These are phyloP conservation scores for Apus apus DNA, from an alignment of 2,113 vertebrate species.

Conservation along the genomic window DNA sequence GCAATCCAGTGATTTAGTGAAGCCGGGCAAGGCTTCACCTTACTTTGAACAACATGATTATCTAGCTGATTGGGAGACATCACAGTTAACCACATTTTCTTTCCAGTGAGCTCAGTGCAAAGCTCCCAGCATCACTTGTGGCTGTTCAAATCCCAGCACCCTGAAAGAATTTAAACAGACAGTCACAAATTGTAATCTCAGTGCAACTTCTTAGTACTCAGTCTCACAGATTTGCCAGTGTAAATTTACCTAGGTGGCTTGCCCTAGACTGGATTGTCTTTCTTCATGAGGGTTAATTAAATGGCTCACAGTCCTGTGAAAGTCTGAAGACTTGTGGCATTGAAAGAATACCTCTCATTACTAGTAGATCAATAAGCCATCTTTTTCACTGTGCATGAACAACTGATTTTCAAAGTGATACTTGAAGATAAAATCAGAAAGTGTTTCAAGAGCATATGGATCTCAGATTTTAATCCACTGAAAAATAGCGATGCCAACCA, in stretches of 20 bases:
- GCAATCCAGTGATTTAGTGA: neutral
- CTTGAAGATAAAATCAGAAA: neutral
- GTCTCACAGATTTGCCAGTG: neutral
- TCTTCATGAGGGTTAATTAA: neutral
- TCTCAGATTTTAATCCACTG: neutral
- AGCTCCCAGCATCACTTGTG: constrained; percentile 24
- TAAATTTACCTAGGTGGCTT: neutral
- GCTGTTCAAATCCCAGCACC: neutral
- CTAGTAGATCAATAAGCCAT: neutral
- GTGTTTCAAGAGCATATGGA: neutral
- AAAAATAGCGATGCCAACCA: neutral
- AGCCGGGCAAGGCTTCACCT: neutral
- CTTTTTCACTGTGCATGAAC: neutral
- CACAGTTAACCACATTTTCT: neutral
- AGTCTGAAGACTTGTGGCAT: neutral
- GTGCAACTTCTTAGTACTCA: neutral
- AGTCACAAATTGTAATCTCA: neutral
- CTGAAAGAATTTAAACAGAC: constrained; percentile 40
- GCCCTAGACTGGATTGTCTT: neutral
- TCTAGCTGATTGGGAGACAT: neutral
- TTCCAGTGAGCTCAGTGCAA: neutral
- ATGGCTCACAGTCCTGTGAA: neutral
- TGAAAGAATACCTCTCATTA: neutral
- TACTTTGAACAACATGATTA: neutral
- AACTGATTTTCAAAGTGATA: neutral